Base-by-base conservation (phyloP, 2,888 invertebrate genomes). In the Drosophila barbarae region DNA sequence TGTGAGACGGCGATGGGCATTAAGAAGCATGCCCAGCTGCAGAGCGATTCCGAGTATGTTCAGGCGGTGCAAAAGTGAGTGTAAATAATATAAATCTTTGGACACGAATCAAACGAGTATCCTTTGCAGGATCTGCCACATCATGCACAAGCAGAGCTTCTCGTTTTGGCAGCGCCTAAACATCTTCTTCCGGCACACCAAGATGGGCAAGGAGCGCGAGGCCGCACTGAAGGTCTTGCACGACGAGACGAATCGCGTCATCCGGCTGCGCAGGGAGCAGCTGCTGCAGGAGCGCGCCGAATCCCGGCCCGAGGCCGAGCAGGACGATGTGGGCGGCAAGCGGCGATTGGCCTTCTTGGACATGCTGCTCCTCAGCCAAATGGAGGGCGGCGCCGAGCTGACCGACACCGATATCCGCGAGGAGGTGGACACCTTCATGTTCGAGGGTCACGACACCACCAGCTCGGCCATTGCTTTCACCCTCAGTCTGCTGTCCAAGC, bases 1-100 rank as follows among this genome's bases (percentile, higher is more conserved):
- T 88, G 88, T 50, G 89, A 96, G 90, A 94, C 95, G 13, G 94
- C 96, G 7, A 96, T 97, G 96, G 96, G 96, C 2, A 92, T 93
- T 32, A 91, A 92, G 58, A 90, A 95, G 6, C 91, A 94, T 83
- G 94, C 95, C 0, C 95, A 96, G 86, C 89, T 90, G 52, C 89
- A 93, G 77, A 90, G 90, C 28, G 91, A 93, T 53, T 93, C 94
- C 0, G 91, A 92, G 74, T 96, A 95, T 86, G 94, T 95, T 0
- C 90, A 91, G 73, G 92, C 94, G 7, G 93, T 95, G 18, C 92
- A 93, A 86, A 90, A 90, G 94, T 94, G 90, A 91, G 92, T 90
- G 1, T 0, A 23, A 23, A 23, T 23, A 5, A 5, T 23, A 23
- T 23, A 23, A 1, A 23, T 23, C 23, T 23, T 23, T 23, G 0